Evolutionary conservation across 1,140 invertebrate genomes (phyloP), one percentile per base, ranked within the genome.

Genomic region (Zaprionus ghesquierei): DNA sequence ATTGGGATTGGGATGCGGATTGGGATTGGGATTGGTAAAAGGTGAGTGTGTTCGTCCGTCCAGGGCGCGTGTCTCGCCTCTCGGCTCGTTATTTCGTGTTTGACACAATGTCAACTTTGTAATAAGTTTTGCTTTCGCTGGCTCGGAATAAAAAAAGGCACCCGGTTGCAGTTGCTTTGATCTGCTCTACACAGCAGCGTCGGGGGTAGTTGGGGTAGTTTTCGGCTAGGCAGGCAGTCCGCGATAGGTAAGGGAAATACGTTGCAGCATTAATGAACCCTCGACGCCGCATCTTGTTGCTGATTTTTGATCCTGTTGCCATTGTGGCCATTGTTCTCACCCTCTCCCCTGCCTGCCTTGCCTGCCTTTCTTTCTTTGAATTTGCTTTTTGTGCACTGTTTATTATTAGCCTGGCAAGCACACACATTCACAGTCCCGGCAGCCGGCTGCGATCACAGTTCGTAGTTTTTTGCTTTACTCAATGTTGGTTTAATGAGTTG

Each of bases 31-130:
- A 18, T 20, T 70, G 65, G 62, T 10, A 25, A 27, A 44, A 29
- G 50, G 27, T 31, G 44, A 38, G 61, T 31, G 61, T 62, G 49
- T 58, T 65, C 5, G 6, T 15, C 71, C 46, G 61, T 59, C 15
- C 62, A 51, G 66, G 59, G 41, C 66, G 71, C 68, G 68, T 71
- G 73, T 63, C 49, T 72, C 44, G 69, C 69, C 69, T 70, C 35
- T 33, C 63, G 59, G 60, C 78, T 86, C 82, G 82, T 87, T 87
- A 87, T 81, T 81, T 75, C 76, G 76, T 87, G 84, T 87, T 87
- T 89, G 82, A 87, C 82, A 87, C 82, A 87, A 87, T 87, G 82
- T 87, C 82, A 87, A 82, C 84, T 89, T 68, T 79, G 73, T 89
- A 87, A 87, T 87, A 87, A 87, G 84, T 87, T 89, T 87, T 75